These are phyloP conservation scores for Lepus europaeus DNA, from an alignment of 2,113 vertebrate genomes.

Conservation along the genomic window DNA sequence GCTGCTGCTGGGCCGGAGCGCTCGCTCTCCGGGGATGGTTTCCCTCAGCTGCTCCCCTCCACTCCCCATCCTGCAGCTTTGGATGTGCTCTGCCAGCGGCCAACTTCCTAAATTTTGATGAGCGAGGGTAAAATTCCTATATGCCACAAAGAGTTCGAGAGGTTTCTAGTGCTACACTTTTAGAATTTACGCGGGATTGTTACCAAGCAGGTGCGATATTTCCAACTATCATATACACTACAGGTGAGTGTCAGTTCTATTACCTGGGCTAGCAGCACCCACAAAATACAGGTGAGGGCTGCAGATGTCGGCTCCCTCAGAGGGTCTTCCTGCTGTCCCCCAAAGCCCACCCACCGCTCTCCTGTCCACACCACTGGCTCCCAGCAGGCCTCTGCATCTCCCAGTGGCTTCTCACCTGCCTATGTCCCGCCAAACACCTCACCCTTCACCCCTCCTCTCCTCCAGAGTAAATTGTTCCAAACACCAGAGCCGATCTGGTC, in stretches of 20 bases:
- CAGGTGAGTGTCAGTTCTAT: slow-evolving; percentile 1
- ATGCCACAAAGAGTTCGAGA: slow-evolving; percentile 35
- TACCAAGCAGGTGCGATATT: slow-evolving; percentile 63
- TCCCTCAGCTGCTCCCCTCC: not conserved
- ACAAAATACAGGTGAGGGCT: not conserved
- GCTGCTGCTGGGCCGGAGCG: not conserved
- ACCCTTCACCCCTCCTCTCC: not conserved
- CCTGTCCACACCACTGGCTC: not conserved
- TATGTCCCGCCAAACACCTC: not conserved
- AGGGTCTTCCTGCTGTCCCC: not conserved
- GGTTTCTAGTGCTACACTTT: slow-evolving; percentile 57
- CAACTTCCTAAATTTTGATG: not conserved
- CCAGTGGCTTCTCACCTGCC: not conserved
- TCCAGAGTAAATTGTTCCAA: slow-evolving; percentile 1
- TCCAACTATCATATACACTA: slow-evolving; percentile 59
- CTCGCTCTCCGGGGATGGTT: not conserved
- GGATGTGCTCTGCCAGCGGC: not conserved
- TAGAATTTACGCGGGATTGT: slow-evolving; percentile 52
- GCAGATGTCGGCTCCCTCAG: not conserved
- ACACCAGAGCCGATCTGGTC: not conserved
- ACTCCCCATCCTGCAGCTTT: not conserved
- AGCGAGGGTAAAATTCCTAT: not conserved
- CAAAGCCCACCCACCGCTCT: too few species aligned
- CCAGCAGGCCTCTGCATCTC: not conserved
- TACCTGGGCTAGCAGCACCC: not conserved